Evolutionary conservation across 2,888 invertebrate genomes (phyloP).

Genomic region (Rhagonycha fulva): DNA sequence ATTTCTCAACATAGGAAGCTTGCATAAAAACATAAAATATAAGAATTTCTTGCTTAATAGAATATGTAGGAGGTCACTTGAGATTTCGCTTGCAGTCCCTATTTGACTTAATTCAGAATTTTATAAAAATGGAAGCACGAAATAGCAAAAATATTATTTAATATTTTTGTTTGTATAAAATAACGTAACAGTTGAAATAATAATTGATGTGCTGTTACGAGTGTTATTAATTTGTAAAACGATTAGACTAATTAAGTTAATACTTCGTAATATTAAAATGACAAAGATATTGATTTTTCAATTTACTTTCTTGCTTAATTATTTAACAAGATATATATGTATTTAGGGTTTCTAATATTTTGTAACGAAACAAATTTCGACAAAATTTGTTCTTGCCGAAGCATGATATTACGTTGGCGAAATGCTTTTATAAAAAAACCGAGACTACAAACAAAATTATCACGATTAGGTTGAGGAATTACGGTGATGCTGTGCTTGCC

Average conservation of each 20-base stretch:
- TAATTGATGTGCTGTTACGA: conserved; percentile 35
- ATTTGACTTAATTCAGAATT: conserved; percentile 30
- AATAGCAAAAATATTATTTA: conserved; percentile 19
- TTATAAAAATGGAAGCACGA: conserved; percentile 27
- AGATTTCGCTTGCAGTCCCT: conserved; percentile 20
- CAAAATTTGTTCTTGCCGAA: not conserved
- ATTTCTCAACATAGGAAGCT: not conserved
- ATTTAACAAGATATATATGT: not conserved
- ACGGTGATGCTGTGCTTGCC: not conserved
- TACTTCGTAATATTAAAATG: not conserved
- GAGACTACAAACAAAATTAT: not conserved
- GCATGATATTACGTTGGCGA: not conserved
- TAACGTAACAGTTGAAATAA: conserved; percentile 18
- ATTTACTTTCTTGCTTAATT: not conserved
- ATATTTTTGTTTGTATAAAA: conserved; percentile 5
- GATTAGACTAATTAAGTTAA: not conserved
- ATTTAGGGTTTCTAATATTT: not conserved
- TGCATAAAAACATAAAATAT: conserved; percentile 4
- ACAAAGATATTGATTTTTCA: not conserved
- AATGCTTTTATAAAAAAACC: not conserved
- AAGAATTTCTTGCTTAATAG: conserved; percentile 17
- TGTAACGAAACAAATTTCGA: not conserved
- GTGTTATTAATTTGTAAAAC: not conserved
- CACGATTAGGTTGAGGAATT: not conserved
- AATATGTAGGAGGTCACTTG: conserved; percentile 22